Percentiles rank a stretch among this genome's conserved stretches.
Conservation (phyloP, 2,797 vertebrate species). For the Gallinago solitaria region DNA sequence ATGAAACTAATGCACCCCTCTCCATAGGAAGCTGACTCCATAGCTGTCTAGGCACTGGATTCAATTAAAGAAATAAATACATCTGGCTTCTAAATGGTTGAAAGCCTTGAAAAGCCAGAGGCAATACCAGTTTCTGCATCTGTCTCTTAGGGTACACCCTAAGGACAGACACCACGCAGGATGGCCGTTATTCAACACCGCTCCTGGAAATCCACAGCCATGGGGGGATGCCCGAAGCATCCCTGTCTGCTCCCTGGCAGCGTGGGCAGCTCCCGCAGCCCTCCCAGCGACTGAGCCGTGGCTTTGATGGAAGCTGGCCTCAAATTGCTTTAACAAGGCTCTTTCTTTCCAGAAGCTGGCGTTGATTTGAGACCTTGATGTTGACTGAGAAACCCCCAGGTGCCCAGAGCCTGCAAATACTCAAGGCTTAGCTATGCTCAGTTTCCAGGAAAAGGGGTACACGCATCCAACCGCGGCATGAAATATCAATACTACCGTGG, state of each 20-base stretch:
- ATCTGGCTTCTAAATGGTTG: slow-evolving; percentile 33
- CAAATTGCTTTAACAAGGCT: background rate
- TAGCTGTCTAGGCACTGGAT: slow-evolving; percentile 50
- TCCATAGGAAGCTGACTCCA: slow-evolving; percentile 55
- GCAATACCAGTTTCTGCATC: background rate
- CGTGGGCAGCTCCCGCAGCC: background rate
- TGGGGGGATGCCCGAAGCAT: background rate
- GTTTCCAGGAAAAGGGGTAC: background rate
- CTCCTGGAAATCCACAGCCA: background rate
- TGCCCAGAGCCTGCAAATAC: background rate
- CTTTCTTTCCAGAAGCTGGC: slow-evolving; percentile 14
- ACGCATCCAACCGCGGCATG: background rate
- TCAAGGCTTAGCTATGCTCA: background rate
- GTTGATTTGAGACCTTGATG: background rate
- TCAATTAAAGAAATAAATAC: slow-evolving; percentile 59
- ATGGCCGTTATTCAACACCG: background rate
- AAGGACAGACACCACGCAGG: background rate
- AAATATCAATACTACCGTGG: background rate
- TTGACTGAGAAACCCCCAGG: background rate
- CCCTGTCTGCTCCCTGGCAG: background rate
- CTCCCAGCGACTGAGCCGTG: background rate
- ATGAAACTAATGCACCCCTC: slow-evolving; percentile 61
- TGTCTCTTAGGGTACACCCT: background rate
- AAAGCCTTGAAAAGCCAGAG: background rate
- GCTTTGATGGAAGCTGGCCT: background rate